Percentiles rank a stretch among this genome's conserved stretches.
These are phyloP conservation scores for Latrodectus elegans DNA, from an alignment of 2,888 invertebrate species.

Conservation along the genomic window DNA sequence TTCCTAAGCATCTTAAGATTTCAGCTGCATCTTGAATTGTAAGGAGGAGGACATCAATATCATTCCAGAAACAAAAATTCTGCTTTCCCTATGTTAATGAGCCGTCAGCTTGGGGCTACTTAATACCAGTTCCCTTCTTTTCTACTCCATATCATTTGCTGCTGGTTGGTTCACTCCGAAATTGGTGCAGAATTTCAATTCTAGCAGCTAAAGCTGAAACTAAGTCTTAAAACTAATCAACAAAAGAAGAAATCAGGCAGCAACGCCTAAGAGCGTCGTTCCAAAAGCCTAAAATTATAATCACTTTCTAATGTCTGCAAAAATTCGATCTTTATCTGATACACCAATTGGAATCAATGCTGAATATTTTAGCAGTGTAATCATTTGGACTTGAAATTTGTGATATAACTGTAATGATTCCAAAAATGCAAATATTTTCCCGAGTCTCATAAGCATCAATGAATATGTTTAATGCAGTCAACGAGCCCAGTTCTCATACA, in stretches of 20 bases:
- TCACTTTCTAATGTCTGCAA: slow-evolving; percentile 55
- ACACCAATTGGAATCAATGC: slow-evolving; percentile 51
- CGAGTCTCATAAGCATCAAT: slow-evolving; percentile 47
- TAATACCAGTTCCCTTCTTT: slow-evolving; percentile 39
- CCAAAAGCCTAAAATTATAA: slow-evolving; percentile 39
- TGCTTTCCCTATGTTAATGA: slow-evolving; percentile 55
- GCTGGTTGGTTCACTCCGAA: slow-evolving; percentile 45
- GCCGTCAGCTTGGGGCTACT: slow-evolving; percentile 43
- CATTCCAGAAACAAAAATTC: slow-evolving; percentile 46
- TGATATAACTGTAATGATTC: slow-evolving; percentile 42
- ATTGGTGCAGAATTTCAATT: slow-evolving; percentile 59
- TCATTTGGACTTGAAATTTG: slow-evolving; percentile 23
- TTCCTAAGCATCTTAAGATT: slow-evolving; percentile 50
- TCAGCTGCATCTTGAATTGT: slow-evolving; percentile 40
- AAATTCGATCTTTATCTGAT: slow-evolving; percentile 39
- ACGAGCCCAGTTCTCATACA: not conserved
- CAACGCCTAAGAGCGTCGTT: slow-evolving; percentile 39
- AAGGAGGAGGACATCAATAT: slow-evolving; percentile 31
- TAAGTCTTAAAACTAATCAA: slow-evolving; percentile 46
- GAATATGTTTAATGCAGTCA: slow-evolving; percentile 18
- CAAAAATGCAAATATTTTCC: slow-evolving; percentile 40
- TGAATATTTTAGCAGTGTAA: slow-evolving; percentile 52
- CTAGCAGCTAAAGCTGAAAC: slow-evolving; percentile 15
- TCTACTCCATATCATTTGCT: slow-evolving; percentile 40
- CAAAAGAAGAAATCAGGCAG: slow-evolving; percentile 51